Conservation (phyloP, 1,140 invertebrate species). For the Triops cancriformis region DNA sequence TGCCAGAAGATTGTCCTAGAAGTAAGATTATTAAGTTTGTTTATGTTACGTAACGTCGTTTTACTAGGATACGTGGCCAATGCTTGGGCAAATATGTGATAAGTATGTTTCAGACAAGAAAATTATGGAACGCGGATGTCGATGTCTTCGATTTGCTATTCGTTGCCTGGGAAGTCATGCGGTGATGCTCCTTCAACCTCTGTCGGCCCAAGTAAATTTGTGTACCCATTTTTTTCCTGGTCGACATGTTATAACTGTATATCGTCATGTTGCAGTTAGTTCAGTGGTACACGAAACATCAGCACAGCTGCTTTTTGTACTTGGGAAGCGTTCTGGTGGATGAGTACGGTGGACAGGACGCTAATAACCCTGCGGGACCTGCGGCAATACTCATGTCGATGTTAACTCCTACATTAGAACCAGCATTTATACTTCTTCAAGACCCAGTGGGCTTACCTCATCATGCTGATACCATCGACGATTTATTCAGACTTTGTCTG, state of each 20-base stretch:
- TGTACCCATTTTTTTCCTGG: not conserved
- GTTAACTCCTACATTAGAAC: constrained; percentile 74
- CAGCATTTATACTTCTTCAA: constrained; percentile 73
- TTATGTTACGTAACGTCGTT: not conserved
- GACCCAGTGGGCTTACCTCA: constrained; percentile 63
- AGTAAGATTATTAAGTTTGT: constrained; percentile 38
- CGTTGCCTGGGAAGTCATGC: constrained; percentile 74
- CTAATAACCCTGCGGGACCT: constrained; percentile 41
- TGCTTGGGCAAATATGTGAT: constrained; percentile 64
- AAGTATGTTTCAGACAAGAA: constrained; percentile 72
- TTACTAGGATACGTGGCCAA: constrained; percentile 59
- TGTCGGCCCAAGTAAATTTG: constrained; percentile 63
- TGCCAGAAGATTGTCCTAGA: constrained; percentile 70
- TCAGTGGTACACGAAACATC: constrained; percentile 64
- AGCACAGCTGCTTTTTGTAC: constrained; percentile 92
- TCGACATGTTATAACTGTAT: not conserved
- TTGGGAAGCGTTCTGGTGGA: constrained; percentile 91
- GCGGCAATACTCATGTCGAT: constrained; percentile 68
- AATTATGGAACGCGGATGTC: constrained; percentile 84
- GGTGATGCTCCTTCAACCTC: constrained; percentile 61
- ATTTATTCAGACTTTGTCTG: constrained; percentile 82
- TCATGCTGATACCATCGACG: constrained; percentile 96
- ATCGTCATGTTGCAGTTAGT: constrained; percentile 56
- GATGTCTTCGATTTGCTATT: constrained; percentile 79
- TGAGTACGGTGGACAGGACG: constrained; percentile 68